Percentiles rank a stretch among this genome's conserved stretches.
Evolutionary conservation across 2,113 vertebrate genomes (phyloP).

Genomic region (Ciconia stormi): DNA sequence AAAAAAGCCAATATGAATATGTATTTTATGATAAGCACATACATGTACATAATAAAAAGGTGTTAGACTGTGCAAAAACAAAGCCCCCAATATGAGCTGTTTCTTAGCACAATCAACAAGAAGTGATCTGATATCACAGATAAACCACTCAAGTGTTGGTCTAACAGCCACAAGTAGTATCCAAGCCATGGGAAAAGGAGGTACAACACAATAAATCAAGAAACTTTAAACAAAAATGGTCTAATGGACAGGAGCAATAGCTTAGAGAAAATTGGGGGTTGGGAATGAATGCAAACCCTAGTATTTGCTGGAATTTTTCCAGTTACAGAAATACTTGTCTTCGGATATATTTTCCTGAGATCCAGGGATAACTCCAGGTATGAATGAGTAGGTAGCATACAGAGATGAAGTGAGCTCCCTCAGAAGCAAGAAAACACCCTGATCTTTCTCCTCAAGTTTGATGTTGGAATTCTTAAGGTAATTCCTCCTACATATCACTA

Average conservation of each 20-base stretch:
- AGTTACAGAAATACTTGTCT: not conserved
- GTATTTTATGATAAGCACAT: rapidly evolving
- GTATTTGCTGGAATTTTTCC: not conserved
- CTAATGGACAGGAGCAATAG: not conserved
- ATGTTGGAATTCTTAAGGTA: not conserved
- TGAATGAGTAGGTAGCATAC: not conserved
- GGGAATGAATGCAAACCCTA: not conserved
- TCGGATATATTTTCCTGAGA: not conserved
- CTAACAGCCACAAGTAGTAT: not conserved
- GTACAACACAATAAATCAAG: not conserved
- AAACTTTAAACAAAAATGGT: not conserved
- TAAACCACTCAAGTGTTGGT: not conserved
- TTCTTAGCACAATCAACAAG: not conserved
- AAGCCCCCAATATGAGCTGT: not conserved
- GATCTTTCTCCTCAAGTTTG: not conserved
- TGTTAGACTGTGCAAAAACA: not conserved
- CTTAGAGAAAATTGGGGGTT: not conserved
- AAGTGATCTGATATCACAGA: not conserved
- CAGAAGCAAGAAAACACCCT: not conserved
- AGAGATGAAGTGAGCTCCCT: not conserved
- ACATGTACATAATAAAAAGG: not conserved
- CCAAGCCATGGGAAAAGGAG: not conserved
- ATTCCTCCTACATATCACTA: not conserved
- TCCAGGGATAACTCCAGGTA: not conserved
- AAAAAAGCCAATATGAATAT: not conserved